Percentiles rank a stretch among this genome's conserved stretches.
phyloP scores from a whole-genome alignment of 2,888 invertebrate species.

The Ectropis crepuscularia region DNA sequence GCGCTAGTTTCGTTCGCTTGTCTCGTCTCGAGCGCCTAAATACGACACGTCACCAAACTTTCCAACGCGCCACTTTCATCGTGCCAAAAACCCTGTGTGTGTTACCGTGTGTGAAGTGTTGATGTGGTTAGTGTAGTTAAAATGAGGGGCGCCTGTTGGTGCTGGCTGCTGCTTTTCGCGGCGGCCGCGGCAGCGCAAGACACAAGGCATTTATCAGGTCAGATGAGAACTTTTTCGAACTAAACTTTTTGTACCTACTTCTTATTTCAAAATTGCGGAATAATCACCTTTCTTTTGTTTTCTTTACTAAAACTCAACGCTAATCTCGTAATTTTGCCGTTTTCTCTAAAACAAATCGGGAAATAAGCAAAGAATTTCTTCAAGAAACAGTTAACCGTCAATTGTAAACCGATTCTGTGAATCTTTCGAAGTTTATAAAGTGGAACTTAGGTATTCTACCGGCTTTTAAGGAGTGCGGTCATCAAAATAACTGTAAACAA shows the following conservation, averaged over 20 bases:
- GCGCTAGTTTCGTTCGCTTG: constrained; percentile 51
- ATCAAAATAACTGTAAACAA: constrained; percentile 30
- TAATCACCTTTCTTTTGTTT: too few relatives aligned
- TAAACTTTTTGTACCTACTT: constrained; percentile 1
- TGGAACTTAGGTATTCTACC: constrained; percentile 1
- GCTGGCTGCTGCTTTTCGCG: constrained; percentile 71
- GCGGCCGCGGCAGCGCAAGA: constrained; percentile 70
- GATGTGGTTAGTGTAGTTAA: constrained; percentile 73
- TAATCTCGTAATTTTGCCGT: too few relatives aligned
- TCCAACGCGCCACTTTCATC: constrained; percentile 71
- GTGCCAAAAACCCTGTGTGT: constrained; percentile 51
- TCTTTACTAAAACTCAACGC: too few relatives aligned
- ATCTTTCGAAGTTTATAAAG: not conserved
- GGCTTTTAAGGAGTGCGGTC: constrained; percentile 11
- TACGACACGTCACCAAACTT: constrained; percentile 76
- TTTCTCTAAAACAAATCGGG: not conserved
- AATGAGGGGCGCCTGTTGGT: constrained; percentile 79
- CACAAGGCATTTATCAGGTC: constrained; percentile 79
- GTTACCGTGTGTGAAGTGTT: constrained; percentile 71
- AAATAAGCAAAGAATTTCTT: not conserved
- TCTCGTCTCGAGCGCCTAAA: constrained; percentile 41
- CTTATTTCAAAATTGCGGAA: constrained; percentile 5
- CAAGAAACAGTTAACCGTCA: not conserved
- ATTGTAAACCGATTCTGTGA: not conserved
- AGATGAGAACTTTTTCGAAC: constrained; percentile 22